These are phyloP conservation scores for Reticulitermes lucifugus DNA, from an alignment of 2,888 invertebrate species.

Conservation along the genomic window DNA sequence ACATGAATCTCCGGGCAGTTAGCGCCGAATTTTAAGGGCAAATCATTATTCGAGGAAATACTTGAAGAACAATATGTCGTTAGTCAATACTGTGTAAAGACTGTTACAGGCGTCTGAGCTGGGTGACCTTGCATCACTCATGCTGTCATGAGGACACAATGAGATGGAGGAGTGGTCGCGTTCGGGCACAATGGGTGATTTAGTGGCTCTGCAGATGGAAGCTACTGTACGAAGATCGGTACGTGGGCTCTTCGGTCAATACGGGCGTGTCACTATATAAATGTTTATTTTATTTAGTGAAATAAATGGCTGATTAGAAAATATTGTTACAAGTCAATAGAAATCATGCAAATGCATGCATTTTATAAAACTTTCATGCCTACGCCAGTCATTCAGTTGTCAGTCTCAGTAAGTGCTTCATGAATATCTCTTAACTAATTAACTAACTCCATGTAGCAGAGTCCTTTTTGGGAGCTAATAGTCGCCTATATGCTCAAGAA, in stretches of 20 bases:
- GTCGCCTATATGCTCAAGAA: no score
- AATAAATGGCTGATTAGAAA: conserved; percentile 5
- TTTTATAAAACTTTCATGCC: not conserved
- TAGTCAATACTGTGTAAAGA: not conserved
- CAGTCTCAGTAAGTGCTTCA: not conserved
- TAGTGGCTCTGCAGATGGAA: not conserved
- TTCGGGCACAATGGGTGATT: conserved; percentile 31
- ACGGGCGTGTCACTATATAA: not conserved
- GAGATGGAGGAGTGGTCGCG: not conserved
- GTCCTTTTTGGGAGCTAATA: no score
- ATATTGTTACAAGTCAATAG: not conserved
- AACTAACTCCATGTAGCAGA: no score
- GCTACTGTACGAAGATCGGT: not conserved
- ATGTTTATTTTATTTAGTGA: conserved; percentile 9
- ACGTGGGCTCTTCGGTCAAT: not conserved
- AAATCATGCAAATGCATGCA: not conserved
- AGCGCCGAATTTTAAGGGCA: not conserved
- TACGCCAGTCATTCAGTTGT: not conserved
- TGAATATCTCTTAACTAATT: no score
- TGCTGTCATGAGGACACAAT: conserved; percentile 22
- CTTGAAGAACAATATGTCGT: conserved; percentile 20
- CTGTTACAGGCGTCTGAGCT: not conserved
- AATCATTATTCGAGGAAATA: not conserved
- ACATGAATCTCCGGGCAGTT: no score
- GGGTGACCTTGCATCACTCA: conserved; percentile 33